Evolutionary conservation across 2,888 invertebrate species (phyloP).

Genomic region (Sesia apiformis): DNA sequence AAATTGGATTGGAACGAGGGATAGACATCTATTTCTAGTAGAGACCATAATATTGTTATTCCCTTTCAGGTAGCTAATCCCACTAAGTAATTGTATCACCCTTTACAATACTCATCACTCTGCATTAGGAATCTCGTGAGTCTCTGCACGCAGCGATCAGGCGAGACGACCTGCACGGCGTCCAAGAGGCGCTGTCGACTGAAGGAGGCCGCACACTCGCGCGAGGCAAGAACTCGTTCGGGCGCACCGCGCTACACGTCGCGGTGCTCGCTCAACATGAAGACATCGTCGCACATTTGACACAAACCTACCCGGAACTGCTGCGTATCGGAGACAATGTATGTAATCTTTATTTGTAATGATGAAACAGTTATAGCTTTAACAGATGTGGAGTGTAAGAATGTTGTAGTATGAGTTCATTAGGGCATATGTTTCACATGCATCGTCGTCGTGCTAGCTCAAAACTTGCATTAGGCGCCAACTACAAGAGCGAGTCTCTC

Average conservation of each 20-base stretch:
- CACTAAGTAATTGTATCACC: no score
- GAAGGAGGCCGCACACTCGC: slow-evolving; percentile 55
- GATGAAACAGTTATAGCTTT: no score
- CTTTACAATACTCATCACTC: not conserved
- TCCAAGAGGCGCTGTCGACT: slow-evolving; percentile 73
- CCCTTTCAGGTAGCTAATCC: no score
- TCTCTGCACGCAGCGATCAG: slow-evolving; percentile 82
- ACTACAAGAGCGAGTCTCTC: no score
- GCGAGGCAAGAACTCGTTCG: slow-evolving; percentile 77
- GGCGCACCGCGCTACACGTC: slow-evolving; percentile 87
- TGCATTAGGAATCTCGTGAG: slow-evolving; percentile 81
- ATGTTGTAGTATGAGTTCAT: no score
- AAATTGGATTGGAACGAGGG: no score
- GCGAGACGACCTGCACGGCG: slow-evolving; percentile 74
- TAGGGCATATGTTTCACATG: no score
- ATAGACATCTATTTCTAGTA: no score
- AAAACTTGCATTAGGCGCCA: no score
- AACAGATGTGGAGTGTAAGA: no score
- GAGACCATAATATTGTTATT: no score
- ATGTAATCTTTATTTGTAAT: slow-evolving; percentile 5
- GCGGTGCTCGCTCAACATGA: slow-evolving; percentile 89
- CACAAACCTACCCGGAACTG: slow-evolving; percentile 81
- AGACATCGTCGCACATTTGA: slow-evolving; percentile 85
- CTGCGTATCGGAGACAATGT: slow-evolving; percentile 90
- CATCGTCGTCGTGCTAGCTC: no score